phyloP scores from a whole-genome alignment of 2,888 invertebrate species.

The Eumerus sabulonum region DNA sequence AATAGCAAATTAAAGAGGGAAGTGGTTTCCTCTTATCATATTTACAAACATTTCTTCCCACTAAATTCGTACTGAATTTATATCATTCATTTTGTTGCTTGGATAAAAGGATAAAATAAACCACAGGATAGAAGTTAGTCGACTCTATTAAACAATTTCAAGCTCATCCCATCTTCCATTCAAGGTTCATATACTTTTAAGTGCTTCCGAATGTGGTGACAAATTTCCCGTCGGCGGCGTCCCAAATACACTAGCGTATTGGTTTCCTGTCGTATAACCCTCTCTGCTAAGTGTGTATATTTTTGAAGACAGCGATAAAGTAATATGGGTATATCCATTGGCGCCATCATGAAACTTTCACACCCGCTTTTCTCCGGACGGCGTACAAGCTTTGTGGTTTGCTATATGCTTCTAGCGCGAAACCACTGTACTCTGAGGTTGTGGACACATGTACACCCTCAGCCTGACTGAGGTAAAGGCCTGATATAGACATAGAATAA shows the following conservation, averaged over 20 bases:
- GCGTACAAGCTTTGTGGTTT: too few relatives aligned
- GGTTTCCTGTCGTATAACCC: too few relatives aligned
- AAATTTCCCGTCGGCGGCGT: slow-evolving; percentile 47
- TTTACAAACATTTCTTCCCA: too few relatives aligned
- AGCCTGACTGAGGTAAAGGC: too few relatives aligned
- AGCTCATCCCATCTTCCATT: not conserved
- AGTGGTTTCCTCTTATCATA: too few relatives aligned
- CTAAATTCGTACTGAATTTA: not conserved
- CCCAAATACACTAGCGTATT: not conserved
- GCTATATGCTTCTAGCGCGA: slow-evolving; percentile 21
- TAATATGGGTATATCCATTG: too few relatives aligned
- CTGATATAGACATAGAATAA: too few relatives aligned
- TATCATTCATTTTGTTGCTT: slow-evolving; percentile 31
- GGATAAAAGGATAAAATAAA: slow-evolving; percentile 29
- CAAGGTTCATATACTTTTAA: slow-evolving; percentile 52
- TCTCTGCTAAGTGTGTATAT: too few relatives aligned
- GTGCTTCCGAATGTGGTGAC: slow-evolving; percentile 66
- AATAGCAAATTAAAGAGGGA: too few relatives aligned
- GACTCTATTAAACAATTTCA: slow-evolving; percentile 8
- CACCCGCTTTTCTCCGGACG: too few relatives aligned
- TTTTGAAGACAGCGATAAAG: too few relatives aligned
- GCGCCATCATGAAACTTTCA: too few relatives aligned
- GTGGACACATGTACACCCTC: slow-evolving; percentile 8
- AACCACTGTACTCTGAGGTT: slow-evolving; percentile 44
- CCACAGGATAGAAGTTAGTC: slow-evolving; percentile 28